Conservation (phyloP, 2,797 vertebrate species). For the Siniperca obscura region DNA sequence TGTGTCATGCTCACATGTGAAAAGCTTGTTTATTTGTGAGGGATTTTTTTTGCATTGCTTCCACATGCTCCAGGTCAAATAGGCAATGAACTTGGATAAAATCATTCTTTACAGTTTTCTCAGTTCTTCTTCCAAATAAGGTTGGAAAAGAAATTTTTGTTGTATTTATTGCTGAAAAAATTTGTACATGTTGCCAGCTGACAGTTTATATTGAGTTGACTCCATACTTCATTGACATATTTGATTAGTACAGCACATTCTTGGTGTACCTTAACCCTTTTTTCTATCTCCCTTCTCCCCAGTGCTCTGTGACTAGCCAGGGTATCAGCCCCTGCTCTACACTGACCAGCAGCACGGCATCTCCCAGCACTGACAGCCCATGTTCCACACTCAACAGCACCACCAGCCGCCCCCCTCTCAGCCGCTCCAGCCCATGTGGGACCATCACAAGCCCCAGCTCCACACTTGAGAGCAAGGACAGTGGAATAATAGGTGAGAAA, state of each 20-base stretch:
- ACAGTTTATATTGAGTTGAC: constrained; percentile 35
- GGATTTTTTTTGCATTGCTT: constrained; percentile 56
- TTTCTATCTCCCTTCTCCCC: constrained; percentile 44
- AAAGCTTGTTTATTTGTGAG: constrained; percentile 60
- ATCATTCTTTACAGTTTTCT: constrained; percentile 24
- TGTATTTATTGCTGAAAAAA: constrained; percentile 48
- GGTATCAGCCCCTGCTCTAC: constrained; percentile 97
- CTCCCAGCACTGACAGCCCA: constrained; percentile 95
- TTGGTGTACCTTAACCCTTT: constrained; percentile 26
- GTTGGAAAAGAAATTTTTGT: constrained; percentile 37
- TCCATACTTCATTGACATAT: constrained; percentile 50
- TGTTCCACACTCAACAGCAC: constrained; percentile 96
- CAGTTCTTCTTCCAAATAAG: constrained; percentile 56
- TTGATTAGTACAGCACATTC: constrained; percentile 37
- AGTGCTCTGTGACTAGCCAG: constrained; percentile 90
- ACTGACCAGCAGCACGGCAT: constrained; percentile 96
- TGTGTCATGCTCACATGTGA: constrained; percentile 67
- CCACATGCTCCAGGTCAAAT: constrained; percentile 63
- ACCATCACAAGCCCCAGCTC: constrained; percentile 97
- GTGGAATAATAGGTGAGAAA: constrained; percentile 93
- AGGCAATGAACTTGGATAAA: constrained; percentile 26
- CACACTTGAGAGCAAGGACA: constrained; percentile 99
- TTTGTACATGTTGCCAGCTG: constrained; percentile 53
- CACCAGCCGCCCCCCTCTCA: constrained; percentile 84
- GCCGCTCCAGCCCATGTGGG: constrained; percentile 90